phyloP scores from a whole-genome alignment of 2,888 invertebrate genomes.

The Embidobia sp. region DNA sequence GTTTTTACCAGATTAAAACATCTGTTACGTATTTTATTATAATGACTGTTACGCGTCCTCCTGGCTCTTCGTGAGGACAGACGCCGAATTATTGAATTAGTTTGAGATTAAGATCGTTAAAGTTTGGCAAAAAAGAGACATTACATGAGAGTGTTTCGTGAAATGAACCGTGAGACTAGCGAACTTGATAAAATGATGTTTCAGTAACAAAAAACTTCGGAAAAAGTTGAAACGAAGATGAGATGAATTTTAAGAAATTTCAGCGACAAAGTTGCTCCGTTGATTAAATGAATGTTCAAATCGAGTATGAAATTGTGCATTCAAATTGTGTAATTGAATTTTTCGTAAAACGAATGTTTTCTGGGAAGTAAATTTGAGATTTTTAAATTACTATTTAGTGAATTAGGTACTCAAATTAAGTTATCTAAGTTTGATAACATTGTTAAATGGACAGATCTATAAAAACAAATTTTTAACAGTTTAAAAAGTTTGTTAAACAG shows the following conservation, averaged over 20 bases:
- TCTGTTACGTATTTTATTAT: slow-evolving; percentile 44
- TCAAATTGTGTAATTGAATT: too few species aligned
- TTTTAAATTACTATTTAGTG: too few species aligned
- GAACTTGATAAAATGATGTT: not conserved
- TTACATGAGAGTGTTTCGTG: not conserved
- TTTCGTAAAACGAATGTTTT: too few species aligned
- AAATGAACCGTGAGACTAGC: slow-evolving; percentile 8
- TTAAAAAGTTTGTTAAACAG: too few species aligned
- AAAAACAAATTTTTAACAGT: too few species aligned
- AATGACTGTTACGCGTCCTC: slow-evolving; percentile 7
- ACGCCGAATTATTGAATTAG: slow-evolving; percentile 21
- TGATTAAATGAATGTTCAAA: too few species aligned
- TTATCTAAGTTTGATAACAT: too few species aligned
- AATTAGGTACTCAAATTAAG: too few species aligned
- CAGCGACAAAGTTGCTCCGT: too few species aligned
- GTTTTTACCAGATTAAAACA: slow-evolving; percentile 41
- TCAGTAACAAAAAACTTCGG: not conserved
- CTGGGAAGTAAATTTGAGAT: too few species aligned
- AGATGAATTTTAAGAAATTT: not conserved
- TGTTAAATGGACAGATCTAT: too few species aligned
- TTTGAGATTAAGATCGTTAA: not conserved
- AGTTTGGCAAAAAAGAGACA: not conserved
- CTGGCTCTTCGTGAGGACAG: not conserved
- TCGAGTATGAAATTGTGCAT: too few species aligned
- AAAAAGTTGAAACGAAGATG: not conserved